phyloP scores from a whole-genome alignment of 1,140 invertebrate genomes.

The Caerostris extrusa region DNA sequence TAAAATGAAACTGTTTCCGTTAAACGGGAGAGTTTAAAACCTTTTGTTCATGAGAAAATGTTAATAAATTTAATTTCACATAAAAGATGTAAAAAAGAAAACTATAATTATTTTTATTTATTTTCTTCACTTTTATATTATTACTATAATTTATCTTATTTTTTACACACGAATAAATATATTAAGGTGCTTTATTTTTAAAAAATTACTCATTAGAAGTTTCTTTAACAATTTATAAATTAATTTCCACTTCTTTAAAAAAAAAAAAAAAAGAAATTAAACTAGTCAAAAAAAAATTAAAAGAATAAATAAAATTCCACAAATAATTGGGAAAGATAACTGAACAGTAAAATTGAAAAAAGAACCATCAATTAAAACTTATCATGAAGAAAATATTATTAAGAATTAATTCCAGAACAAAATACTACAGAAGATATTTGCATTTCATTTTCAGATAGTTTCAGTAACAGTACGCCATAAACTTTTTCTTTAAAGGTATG shows the following conservation, averaged over 20 bases:
- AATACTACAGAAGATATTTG: constrained; percentile 22
- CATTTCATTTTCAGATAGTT: constrained; percentile 40
- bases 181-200: neutral
- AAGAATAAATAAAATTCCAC: neutral
- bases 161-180: neutral
- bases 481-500: neutral
- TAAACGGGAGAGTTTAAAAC: too few species aligned
- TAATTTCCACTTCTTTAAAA: neutral
- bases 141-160: neutral
- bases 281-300: neutral
- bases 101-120: too few species aligned
- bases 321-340: neutral
- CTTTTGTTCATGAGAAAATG: too few species aligned
- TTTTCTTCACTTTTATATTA: too few species aligned
- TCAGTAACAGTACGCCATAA: neutral
- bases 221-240: constrained; percentile 24
- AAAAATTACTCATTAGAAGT: constrained; percentile 2
- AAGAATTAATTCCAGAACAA: constrained; percentile 51
- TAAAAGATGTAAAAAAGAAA: too few species aligned
- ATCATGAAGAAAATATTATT: constrained; percentile 50
- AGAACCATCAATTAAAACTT: constrained; percentile 34
- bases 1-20: too few species aligned
- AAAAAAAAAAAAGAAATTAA: neutral
- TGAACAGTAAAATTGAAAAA: neutral
- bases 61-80: too few species aligned